Evolutionary conservation across 2,888 invertebrate genomes (phyloP).

Genomic region (Hedychridium roseum): DNA sequence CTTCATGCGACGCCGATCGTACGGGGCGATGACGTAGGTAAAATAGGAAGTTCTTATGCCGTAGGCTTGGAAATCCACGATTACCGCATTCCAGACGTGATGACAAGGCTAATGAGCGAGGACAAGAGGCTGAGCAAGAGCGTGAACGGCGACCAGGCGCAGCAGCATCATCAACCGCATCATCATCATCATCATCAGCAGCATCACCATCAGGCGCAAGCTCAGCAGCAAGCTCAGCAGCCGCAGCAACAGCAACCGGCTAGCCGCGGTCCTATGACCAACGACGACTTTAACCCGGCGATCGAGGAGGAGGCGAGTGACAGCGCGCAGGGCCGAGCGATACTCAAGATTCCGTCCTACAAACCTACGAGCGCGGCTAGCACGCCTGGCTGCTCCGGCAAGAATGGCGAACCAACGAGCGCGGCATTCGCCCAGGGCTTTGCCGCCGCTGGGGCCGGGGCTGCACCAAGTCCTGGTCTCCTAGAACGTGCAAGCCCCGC

Average conservation of each 20-base stretch:
- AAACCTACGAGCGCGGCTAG: constrained; percentile 67
- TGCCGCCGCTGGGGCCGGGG: constrained; percentile 39
- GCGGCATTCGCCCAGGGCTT: constrained; percentile 52
- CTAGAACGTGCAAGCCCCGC: constrained; percentile 65
- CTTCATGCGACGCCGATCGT: too few species aligned
- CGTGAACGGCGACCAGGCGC: constrained; percentile 57
- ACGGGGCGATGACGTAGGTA: too few species aligned
- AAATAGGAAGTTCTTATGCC: too few species aligned
- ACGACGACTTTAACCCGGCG: constrained; percentile 63
- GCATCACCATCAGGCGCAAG: constrained; percentile 40
- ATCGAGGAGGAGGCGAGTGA: constrained; percentile 62
- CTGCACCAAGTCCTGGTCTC: constrained; percentile 63
- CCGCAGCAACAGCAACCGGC: constrained; percentile 42
- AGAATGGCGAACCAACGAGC: constrained; percentile 55
- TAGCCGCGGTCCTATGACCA: constrained; percentile 61
- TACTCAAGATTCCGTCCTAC: constrained; percentile 94
- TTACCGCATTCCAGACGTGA: constrained; percentile 67
- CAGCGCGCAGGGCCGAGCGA: constrained; percentile 68
- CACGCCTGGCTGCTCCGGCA: constrained; percentile 56
- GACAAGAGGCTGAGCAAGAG: constrained; percentile 65
- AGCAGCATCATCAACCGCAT: constrained; percentile 45
- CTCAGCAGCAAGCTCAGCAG: constrained; percentile 38
- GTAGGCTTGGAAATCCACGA: constrained; percentile 60
- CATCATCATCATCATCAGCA: constrained; percentile 47
- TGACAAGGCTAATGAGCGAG: constrained; percentile 68